Conservation (phyloP, 2,797 vertebrate species). For the Halcyon leucocephala region DNA sequence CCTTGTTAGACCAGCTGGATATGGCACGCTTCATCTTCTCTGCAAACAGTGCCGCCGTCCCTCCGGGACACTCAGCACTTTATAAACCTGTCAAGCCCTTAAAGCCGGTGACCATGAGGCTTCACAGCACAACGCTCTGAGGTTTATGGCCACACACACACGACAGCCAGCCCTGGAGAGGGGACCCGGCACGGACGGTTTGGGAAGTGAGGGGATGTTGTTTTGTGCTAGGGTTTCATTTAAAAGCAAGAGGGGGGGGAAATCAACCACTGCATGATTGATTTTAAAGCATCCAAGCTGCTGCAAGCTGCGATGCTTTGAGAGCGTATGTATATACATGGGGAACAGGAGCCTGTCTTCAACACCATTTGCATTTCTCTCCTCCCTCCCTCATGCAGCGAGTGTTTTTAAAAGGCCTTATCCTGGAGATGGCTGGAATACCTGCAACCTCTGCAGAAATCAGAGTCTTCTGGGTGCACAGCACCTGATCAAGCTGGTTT, state of each 20-base stretch:
- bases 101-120: conserved; percentile 43
- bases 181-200: background rate
- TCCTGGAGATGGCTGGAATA: background rate
- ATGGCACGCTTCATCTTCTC: conserved; percentile 58
- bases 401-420: background rate
- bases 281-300: conserved; percentile 43
- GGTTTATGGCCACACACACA: conserved; percentile 12
- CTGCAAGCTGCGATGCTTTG: background rate
- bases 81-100: conserved; percentile 88
- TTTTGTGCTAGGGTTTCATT: background rate
- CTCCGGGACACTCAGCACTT: conserved; percentile 90
- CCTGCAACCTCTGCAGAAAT: background rate
- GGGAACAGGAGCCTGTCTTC: conserved; percentile 2
- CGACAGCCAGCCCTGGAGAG: background rate
- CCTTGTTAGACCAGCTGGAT: conserved; percentile 71
- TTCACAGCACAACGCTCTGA: background rate
- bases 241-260: background rate
- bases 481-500: accelerated
- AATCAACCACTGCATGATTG: background rate
- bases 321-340: background rate
- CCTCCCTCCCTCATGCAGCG: background rate
- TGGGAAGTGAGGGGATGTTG: background rate
- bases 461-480: background rate
- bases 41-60: conserved; percentile 76
- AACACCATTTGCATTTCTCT: conserved; percentile 25